phyloP scores from a whole-genome alignment of 2,888 invertebrate species.

The Abrostola triplasia region DNA sequence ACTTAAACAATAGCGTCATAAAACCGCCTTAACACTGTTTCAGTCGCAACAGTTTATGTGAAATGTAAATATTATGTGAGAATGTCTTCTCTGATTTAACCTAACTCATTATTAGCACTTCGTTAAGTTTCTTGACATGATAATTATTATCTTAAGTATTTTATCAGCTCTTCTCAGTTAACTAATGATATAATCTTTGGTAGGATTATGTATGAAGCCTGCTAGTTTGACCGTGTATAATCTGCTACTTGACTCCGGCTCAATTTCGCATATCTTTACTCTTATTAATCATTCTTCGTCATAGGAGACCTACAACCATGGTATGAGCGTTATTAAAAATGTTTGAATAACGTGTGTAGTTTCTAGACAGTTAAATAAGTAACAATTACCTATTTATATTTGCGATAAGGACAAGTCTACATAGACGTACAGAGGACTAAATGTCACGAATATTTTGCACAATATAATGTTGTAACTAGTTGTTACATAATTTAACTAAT shows the following conservation, averaged over 20 bases:
- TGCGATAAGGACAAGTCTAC: neutral
- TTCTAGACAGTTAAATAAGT: neutral
- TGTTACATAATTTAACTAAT: conserved; percentile 44
- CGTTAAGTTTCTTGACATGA: too few species aligned
- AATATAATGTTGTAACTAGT: conserved; percentile 24
- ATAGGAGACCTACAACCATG: neutral
- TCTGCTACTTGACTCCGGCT: neutral
- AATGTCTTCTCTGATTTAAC: too few species aligned
- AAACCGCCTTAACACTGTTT: too few species aligned
- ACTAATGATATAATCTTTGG: neutral
- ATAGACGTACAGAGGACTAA: neutral
- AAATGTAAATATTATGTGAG: too few species aligned
- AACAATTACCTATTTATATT: neutral
- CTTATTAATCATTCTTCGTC: neutral
- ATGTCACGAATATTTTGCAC: conserved; percentile 33
- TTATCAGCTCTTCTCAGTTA: neutral
- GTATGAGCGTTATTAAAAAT: neutral
- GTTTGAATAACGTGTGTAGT: neutral
- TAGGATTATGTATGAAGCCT: neutral
- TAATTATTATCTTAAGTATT: too few species aligned
- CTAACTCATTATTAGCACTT: too few species aligned
- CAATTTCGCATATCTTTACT: neutral
- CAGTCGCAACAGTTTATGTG: too few species aligned
- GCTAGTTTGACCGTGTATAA: neutral
- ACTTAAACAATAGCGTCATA: too few species aligned